These are phyloP conservation scores for Campylomormyrus numenius DNA, from an alignment of 2,113 vertebrate species.

Conservation along the genomic window DNA sequence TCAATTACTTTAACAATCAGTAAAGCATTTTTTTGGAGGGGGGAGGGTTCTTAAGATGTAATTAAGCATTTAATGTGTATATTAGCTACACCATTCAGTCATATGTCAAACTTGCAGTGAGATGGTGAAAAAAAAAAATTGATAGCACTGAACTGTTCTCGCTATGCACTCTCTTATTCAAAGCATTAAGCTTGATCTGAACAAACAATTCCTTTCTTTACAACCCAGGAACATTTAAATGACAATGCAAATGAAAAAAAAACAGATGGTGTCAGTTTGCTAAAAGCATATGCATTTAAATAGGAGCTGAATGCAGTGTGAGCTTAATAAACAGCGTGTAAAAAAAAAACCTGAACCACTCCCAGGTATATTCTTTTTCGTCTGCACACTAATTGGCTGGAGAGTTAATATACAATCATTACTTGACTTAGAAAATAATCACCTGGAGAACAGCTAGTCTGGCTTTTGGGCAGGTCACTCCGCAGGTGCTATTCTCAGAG, in stretches of 20 bases:
- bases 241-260: background rate
- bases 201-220: slow-evolving; percentile 7
- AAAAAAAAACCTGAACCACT: background rate
- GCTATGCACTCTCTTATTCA: background rate
- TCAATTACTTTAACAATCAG: slow-evolving; percentile 30
- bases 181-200: background rate
- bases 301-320: background rate
- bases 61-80: slow-evolving; percentile 28
- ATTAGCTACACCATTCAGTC: slow-evolving; percentile 29
- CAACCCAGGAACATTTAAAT: background rate
- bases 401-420: slow-evolving; percentile 12
- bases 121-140: slow-evolving; percentile 14
- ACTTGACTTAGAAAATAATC: background rate
- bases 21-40: slow-evolving; percentile 10
- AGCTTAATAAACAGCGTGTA: background rate
- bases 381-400: background rate
- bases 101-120: slow-evolving; percentile 13
- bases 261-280: background rate
- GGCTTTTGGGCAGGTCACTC: background rate
- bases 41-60: slow-evolving; percentile 16
- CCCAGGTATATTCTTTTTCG: background rate
- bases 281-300: background rate
- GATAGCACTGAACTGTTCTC: background rate
- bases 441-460: background rate
- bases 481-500: slow-evolving; percentile 11